These are phyloP conservation scores for Zootoca vivipara DNA, from an alignment of 2,113 vertebrate species.

Conservation along the genomic window DNA sequence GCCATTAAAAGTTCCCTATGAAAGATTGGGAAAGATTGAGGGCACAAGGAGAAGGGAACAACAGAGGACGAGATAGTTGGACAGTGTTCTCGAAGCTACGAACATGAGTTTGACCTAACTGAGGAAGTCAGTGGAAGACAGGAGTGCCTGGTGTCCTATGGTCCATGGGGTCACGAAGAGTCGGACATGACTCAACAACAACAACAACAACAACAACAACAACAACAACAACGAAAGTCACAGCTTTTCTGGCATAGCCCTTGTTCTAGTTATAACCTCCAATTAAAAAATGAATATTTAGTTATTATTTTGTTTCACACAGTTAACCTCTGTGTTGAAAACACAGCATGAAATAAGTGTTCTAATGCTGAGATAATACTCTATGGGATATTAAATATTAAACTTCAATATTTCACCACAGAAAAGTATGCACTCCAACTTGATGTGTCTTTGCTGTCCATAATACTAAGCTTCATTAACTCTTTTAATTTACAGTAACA, in stretches of 20 bases:
- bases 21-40: too few relatives aligned
- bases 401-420: not conserved
- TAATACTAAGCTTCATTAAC: not conserved
- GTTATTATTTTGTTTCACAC: not conserved
- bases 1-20: not conserved
- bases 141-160: too few relatives aligned
- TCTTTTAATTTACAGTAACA: slow-evolving; percentile 1
- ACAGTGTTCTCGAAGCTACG: too few relatives aligned
- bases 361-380: not conserved
- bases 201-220: too few relatives aligned
- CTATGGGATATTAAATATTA: not conserved
- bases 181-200: too few relatives aligned
- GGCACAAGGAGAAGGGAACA: too few relatives aligned
- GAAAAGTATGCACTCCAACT: not conserved
- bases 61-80: too few relatives aligned
- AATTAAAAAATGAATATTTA: not conserved
- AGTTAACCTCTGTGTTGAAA: not conserved
- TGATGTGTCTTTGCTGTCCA: not conserved
- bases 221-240: too few relatives aligned
- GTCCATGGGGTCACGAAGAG: too few relatives aligned
- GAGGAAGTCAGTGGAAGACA: too few relatives aligned
- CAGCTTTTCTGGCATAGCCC: not conserved
- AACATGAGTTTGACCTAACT: too few relatives aligned
- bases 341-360: slow-evolving; percentile 7
- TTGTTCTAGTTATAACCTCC: not conserved